A percentile compares a stretch with the other conserved stretches of the same genome.
These are phyloP conservation scores for Stichodactyla mertensii DNA, from an alignment of 64 coral and sea anemone genomes.

Conservation along the genomic window DNA sequence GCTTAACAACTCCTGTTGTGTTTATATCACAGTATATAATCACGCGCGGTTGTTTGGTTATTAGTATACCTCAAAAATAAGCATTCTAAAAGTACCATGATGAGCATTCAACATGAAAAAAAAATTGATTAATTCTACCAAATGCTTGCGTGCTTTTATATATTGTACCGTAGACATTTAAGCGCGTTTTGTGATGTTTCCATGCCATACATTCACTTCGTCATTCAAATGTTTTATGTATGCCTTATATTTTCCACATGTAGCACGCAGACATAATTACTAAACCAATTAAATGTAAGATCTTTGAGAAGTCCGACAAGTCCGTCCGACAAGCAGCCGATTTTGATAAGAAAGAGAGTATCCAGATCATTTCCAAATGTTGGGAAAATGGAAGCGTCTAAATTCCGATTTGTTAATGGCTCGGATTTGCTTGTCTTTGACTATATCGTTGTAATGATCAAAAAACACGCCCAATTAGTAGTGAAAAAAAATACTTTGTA, in stretches of 20 bases:
- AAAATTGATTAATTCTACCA: no score
- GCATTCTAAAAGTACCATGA: no score
- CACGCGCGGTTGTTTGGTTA: no score
- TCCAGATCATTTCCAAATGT: neutral
- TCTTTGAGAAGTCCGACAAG: neutral
- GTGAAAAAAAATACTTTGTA: neutral
- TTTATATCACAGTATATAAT: no score
- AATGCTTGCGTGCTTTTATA: no score
- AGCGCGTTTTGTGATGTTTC: no score
- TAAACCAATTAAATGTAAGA: neutral
- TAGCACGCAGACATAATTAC: neutral
- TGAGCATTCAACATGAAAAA: no score
- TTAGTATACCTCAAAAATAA: no score
- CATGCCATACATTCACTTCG: no score
- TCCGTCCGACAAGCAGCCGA: neutral
- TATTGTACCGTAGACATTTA: no score
- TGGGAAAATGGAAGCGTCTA: neutral
- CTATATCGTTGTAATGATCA: neutral
- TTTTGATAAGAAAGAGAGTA: neutral
- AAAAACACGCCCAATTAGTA: neutral
- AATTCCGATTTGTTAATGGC: neutral
- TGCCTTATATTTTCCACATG: neutral
- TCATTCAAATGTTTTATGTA: neutral
- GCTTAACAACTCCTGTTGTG: no score
- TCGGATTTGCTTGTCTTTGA: neutral